phyloP scores from a whole-genome alignment of 2,797 vertebrate species.

The Limnodromus scolopaceus region DNA sequence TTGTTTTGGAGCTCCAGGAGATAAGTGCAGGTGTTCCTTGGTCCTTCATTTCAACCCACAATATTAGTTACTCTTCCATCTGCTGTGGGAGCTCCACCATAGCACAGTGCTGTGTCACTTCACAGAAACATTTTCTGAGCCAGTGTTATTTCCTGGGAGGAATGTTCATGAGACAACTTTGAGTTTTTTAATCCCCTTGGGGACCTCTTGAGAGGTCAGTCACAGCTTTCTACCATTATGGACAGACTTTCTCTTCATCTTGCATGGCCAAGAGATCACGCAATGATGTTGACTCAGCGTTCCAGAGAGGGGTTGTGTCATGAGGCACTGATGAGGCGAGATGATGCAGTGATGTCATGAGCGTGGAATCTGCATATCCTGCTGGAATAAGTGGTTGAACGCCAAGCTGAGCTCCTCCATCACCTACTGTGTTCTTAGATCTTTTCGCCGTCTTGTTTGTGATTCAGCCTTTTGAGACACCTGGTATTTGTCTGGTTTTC shows the following conservation, averaged over 20 bases:
- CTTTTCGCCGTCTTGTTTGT: not conserved
- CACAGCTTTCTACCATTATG: not conserved
- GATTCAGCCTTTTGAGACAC: constrained; percentile 32
- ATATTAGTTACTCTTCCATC: not conserved
- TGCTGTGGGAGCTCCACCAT: not conserved
- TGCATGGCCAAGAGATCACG: not conserved
- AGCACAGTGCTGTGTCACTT: not conserved
- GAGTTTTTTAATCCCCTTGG: not conserved
- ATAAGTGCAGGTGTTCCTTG: not conserved
- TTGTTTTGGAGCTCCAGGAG: not conserved
- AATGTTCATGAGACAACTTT: not conserved
- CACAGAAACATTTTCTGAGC: not conserved
- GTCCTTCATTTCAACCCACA: not conserved
- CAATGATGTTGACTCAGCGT: not conserved
- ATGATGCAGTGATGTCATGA: constrained; percentile 19
- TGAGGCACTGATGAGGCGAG: not conserved
- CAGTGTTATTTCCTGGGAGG: not conserved
- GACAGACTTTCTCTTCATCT: not conserved
- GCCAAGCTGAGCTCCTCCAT: not conserved
- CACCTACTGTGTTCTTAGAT: not conserved
- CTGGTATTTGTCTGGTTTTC: not conserved
- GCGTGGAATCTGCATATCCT: constrained; percentile 21
- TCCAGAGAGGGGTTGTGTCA: not conserved
- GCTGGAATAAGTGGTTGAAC: constrained; percentile 1
- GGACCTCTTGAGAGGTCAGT: not conserved